Evolutionary conservation across 1,140 invertebrate genomes (phyloP).

Genomic region (Panagrolaimus sp.): DNA sequence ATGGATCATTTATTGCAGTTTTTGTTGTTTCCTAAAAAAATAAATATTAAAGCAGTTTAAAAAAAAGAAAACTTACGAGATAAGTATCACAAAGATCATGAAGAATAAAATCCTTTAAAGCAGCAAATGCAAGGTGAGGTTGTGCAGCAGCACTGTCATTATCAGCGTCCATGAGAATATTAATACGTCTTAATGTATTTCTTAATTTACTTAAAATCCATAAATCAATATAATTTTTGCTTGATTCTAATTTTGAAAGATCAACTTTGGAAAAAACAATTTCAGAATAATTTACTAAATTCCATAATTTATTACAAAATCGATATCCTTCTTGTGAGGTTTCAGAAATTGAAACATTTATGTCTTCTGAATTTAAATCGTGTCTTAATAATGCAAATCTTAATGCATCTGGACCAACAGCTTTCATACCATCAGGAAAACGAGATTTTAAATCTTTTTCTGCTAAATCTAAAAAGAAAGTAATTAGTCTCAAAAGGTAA

Average conservation of each 20-base stretch:
- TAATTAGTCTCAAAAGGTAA: neutral
- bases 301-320: conserved; percentile 99
- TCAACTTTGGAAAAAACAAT: conserved; percentile 34
- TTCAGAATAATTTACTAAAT: conserved; percentile 86
- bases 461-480: conserved; percentile 30
- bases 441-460: conserved; percentile 29
- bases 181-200: conserved; percentile 19
- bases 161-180: conserved; percentile 60
- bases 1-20: neutral
- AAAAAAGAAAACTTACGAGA: conserved; percentile 27
- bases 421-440: conserved; percentile 92
- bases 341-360: conserved; percentile 83
- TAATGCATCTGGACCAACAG: conserved; percentile 94
- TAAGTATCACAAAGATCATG: conserved; percentile 44
- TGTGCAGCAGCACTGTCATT: conserved; percentile 17
- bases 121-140: conserved; percentile 37
- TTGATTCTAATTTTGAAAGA: neutral
- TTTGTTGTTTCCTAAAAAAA: conserved; percentile 12
- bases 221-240: neutral
- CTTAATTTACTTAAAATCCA: conserved; percentile 5
- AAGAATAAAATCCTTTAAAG: conserved; percentile 37
- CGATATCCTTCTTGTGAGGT: conserved; percentile 90
- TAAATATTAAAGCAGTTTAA: neutral
- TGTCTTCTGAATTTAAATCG: conserved; percentile 68
- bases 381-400: conserved; percentile 84